Percentiles rank a stretch among this genome's conserved stretches.
Conservation (phyloP, 2,113 vertebrate genomes). For the Ciconia stormi region DNA sequence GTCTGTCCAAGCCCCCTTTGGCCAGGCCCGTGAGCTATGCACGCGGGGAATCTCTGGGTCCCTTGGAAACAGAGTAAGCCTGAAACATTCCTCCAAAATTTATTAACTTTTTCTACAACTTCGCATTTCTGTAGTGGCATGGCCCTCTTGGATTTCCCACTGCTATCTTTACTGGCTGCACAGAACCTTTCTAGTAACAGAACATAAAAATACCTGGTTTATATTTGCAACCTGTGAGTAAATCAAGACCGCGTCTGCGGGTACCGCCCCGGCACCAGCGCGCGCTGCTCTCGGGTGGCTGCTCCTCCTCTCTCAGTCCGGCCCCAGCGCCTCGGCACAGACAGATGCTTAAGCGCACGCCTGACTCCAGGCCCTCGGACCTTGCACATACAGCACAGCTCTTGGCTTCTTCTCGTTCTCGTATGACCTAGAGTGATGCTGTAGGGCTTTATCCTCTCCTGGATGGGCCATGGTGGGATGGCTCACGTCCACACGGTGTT, state of each 20-base stretch:
- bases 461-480: background rate
- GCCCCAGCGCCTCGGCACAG: background rate
- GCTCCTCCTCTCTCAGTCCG: background rate
- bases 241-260: background rate
- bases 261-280: background rate
- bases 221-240: background rate
- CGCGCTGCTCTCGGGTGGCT: background rate
- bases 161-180: constrained; percentile 3
- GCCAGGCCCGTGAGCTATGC: background rate
- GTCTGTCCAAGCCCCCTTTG: constrained; percentile 39
- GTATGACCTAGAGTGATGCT: background rate
- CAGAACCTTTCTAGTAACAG: background rate
- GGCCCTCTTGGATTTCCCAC: background rate
- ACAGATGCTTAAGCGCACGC: background rate
- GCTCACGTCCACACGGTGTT: accelerated
- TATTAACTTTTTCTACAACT: constrained; percentile 33
- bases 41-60: background rate
- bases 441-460: background rate
- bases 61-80: constrained; percentile 3
- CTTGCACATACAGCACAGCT: accelerated
- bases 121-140: background rate
- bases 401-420: background rate
- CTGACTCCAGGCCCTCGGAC: background rate
- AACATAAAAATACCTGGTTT: constrained; percentile 19
- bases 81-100: constrained; percentile 24